Conservation (phyloP, 2,797 vertebrate genomes). For the Esox masquinongy region DNA sequence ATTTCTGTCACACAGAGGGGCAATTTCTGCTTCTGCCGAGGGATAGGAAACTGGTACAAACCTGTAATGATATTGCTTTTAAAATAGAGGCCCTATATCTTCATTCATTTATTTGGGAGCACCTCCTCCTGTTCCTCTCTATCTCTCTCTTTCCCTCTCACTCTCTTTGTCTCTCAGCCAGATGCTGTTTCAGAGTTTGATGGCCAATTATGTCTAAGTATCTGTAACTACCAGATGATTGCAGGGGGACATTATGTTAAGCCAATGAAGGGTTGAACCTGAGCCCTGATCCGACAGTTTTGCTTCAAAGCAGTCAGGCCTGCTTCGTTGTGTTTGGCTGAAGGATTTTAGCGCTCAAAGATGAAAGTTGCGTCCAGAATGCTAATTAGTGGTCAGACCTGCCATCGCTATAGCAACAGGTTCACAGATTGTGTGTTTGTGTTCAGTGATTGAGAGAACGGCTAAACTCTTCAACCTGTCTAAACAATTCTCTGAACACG, state of each 20-base stretch:
- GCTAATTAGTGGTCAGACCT: conserved; percentile 58
- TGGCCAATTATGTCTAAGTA: conserved; percentile 66
- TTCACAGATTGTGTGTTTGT: conserved; percentile 16
- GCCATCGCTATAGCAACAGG: conserved; percentile 46
- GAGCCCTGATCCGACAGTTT: conserved; percentile 63
- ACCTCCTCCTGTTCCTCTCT: conserved; percentile 11
- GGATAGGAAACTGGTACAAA: conserved; percentile 66
- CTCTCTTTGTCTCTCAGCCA: conserved; percentile 29
- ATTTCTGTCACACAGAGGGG: conserved; percentile 65
- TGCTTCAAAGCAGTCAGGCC: conserved; percentile 74
- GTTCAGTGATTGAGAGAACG: conserved; percentile 5
- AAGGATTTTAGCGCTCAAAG: conserved; percentile 54
- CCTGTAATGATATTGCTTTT: conserved; percentile 60
- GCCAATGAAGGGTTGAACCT: conserved; percentile 64
- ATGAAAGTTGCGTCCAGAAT: conserved; percentile 50
- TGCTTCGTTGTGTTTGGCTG: conserved; percentile 55
- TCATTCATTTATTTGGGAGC: conserved; percentile 21
- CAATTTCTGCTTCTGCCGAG: conserved; percentile 44
- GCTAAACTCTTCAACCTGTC: conserved; percentile 38
- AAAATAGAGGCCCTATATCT: conserved; percentile 51
- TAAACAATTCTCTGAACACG: conserved; percentile 34
- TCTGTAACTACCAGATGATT: conserved; percentile 73
- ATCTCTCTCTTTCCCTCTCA: conserved; percentile 3
- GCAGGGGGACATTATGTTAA: conserved; percentile 71
- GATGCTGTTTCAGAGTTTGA: conserved; percentile 56